A percentile compares a stretch with the other conserved stretches of the same genome.
phyloP scores from a whole-genome alignment of 64 coral and sea anemone genomes.

The Stichodactyla mertensii region DNA sequence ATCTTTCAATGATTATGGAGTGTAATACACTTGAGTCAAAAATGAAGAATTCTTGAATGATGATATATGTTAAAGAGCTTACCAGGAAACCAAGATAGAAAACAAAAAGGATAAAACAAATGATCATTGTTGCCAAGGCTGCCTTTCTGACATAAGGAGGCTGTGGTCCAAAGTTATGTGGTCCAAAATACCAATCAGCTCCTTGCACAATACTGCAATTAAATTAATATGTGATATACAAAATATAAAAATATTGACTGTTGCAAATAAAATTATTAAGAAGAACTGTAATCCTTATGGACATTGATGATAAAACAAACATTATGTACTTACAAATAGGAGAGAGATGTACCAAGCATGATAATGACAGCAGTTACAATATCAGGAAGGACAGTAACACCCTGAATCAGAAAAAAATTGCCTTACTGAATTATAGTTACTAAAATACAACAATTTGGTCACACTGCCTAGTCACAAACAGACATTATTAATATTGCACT shows the following conservation, averaged over 20 bases:
- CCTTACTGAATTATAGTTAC: no score
- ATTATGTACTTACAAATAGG: conserved; percentile 83
- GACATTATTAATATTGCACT: no score
- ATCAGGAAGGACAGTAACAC: conserved; percentile 77
- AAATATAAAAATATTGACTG: no score
- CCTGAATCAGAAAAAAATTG: conserved; percentile 23
- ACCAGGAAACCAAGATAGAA: conserved; percentile 90
- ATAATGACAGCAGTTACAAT: conserved; percentile 76
- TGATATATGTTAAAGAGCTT: conserved; percentile 30
- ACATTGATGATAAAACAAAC: neutral
- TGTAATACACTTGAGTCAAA: no score
- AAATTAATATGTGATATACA: neutral
- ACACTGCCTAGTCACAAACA: no score
- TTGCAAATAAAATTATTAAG: no score
- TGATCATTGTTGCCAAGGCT: conserved; percentile 85
- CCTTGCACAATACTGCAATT: conserved; percentile 91
- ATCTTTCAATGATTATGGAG: neutral
- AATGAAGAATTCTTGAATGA: neutral
- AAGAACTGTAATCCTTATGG: no score
- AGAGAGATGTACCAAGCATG: conserved; percentile 80
- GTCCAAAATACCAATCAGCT: conserved; percentile 97
- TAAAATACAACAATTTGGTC: no score
- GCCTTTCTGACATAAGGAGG: conserved; percentile 83
- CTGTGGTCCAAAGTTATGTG: conserved; percentile 62
- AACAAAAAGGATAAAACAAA: conserved; percentile 81